Evolutionary conservation across 2,888 invertebrate genomes (phyloP).

Genomic region (Platerodrilus igneus): DNA sequence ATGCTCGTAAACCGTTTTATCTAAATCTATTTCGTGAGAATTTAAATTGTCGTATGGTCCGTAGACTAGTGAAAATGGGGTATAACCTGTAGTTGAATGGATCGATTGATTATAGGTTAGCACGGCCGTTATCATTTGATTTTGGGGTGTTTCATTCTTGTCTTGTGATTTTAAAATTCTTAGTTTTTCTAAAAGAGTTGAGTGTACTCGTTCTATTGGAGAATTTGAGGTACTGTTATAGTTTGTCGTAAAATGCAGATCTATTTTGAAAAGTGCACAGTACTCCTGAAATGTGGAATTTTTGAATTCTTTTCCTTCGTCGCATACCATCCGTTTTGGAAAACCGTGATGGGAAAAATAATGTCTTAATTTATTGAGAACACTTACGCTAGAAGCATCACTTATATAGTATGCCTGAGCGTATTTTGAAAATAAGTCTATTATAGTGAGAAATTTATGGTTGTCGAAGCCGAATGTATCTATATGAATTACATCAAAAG

Average conservation of each 20-base stretch:
- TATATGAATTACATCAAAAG: slow-evolving; percentile 19
- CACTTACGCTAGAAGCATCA: slow-evolving; percentile 6
- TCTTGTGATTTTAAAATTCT: slow-evolving; percentile 12
- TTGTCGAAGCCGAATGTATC: slow-evolving; percentile 15
- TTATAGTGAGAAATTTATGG: slow-evolving; percentile 17
- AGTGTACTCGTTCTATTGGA: slow-evolving; percentile 15
- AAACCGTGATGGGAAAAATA: slow-evolving; percentile 10
- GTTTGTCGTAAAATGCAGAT: slow-evolving; percentile 12
- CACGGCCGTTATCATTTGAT: slow-evolving; percentile 9
- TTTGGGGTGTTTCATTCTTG: slow-evolving; percentile 11
- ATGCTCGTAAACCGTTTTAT: slow-evolving; percentile 21
- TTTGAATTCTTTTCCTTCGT: slow-evolving; percentile 20
- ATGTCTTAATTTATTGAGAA: slow-evolving; percentile 13
- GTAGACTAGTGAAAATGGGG: slow-evolving; percentile 22
- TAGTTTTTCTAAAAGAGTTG: slow-evolving; percentile 18
- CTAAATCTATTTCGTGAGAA: slow-evolving; percentile 24
- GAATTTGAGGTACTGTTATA: slow-evolving; percentile 17
- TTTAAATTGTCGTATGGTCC: slow-evolving; percentile 27
- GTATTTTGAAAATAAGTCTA: slow-evolving; percentile 15
- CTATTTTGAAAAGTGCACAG: slow-evolving; percentile 13
- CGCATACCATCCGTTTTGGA: slow-evolving; percentile 13
- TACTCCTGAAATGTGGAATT: slow-evolving; percentile 13
- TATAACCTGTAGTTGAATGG: slow-evolving; percentile 20
- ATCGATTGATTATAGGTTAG: slow-evolving; percentile 14
- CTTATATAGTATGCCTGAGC: slow-evolving; percentile 11